These are phyloP conservation scores for Pollenia labialis DNA, from an alignment of 2,888 invertebrate genomes.

Conservation along the genomic window DNA sequence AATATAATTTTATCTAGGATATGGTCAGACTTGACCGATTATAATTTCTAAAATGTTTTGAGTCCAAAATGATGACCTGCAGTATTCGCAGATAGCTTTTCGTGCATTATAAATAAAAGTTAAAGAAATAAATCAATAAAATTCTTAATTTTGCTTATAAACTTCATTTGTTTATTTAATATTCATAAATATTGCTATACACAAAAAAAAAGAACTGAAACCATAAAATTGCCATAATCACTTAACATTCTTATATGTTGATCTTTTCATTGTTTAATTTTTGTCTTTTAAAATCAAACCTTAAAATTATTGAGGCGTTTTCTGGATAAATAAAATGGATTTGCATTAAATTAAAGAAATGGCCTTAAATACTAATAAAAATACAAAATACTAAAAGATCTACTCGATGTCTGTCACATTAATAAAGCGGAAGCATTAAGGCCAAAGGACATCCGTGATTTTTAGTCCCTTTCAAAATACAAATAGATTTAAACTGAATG, in stretches of 20 bases:
- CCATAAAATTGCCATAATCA: constrained; percentile 43
- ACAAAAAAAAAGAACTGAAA: neutral
- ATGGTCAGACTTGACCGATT: too few species aligned
- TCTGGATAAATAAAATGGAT: constrained; percentile 20
- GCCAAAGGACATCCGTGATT: constrained; percentile 64
- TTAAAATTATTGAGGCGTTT: constrained; percentile 3
- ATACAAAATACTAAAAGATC: constrained; percentile 25
- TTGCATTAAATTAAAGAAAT: constrained; percentile 59
- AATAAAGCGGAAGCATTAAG: constrained; percentile 58
- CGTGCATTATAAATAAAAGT: too few species aligned
- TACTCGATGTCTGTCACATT: constrained; percentile 7
- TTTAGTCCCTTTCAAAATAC: constrained; percentile 19
- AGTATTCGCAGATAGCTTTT: too few species aligned
- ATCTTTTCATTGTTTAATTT: constrained; percentile 15
- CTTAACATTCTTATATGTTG: constrained; percentile 22
- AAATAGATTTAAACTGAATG: constrained; percentile 17
- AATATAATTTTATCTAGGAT: too few species aligned
- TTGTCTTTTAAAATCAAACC: constrained; percentile 3
- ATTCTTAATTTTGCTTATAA: neutral
- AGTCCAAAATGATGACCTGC: too few species aligned
- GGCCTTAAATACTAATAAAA: constrained; percentile 14
- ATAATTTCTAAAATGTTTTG: too few species aligned
- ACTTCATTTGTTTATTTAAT: neutral
- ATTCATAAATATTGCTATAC: neutral
- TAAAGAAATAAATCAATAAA: too few species aligned